These are phyloP conservation scores for Rotaria socialis DNA, from an alignment of 2,888 invertebrate species.

Conservation along the genomic window DNA sequence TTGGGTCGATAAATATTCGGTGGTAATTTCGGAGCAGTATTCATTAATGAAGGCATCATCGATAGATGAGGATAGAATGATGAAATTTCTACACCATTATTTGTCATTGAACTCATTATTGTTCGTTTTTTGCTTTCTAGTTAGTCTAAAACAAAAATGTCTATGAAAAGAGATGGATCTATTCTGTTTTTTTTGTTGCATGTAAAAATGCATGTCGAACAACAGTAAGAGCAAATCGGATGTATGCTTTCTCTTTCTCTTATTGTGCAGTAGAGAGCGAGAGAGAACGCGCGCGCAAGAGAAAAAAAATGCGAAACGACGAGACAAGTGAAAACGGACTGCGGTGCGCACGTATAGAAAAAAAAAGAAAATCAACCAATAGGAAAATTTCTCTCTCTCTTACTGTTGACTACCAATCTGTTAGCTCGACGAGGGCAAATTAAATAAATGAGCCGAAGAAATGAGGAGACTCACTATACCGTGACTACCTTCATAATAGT, in stretches of 20 bases:
- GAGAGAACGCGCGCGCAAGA: not conserved
- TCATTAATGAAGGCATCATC: conserved; percentile 25
- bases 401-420: conserved; percentile 1
- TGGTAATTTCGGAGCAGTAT: not conserved
- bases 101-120: conserved; percentile 1
- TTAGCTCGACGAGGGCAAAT: conserved; percentile 13
- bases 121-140: not conserved
- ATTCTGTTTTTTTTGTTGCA: not conserved
- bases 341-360: not conserved
- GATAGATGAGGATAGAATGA: conserved; percentile 2
- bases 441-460: conserved; percentile 27
- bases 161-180: not conserved
- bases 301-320: not conserved
- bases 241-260: conserved; percentile 1
- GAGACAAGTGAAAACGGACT: not conserved
- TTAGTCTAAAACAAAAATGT: not conserved
- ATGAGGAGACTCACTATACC: conserved; percentile 11
- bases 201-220: conserved; percentile 29
- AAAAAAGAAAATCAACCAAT: not conserved
- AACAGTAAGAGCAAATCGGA: conserved; percentile 26
- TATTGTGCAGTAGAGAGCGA: not conserved
- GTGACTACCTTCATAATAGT: conserved; percentile 23
- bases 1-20: not conserved
- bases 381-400: not conserved
- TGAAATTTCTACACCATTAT: not conserved